A percentile compares a stretch with the other conserved stretches of the same genome.
These are phyloP conservation scores for Ellobius talpinus DNA, from an alignment of 2,113 vertebrate genomes.

Conservation along the genomic window DNA sequence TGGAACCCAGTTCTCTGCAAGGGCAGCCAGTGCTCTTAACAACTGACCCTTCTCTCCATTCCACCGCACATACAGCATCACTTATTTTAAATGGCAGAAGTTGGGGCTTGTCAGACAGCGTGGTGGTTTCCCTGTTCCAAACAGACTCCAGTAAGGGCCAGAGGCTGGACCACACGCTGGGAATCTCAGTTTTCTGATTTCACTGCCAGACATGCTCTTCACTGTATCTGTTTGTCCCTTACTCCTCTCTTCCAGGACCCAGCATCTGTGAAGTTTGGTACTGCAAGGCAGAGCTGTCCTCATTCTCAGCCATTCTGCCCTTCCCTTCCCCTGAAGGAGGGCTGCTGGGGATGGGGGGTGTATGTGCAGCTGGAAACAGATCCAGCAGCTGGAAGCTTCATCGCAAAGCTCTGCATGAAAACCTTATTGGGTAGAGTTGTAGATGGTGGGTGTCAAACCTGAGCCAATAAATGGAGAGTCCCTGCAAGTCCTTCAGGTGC, in stretches of 20 bases:
- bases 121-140: neutral
- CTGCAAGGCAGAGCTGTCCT: neutral
- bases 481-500: neutral
- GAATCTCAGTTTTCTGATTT: neutral
- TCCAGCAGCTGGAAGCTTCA: neutral
- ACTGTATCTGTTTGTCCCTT: neutral
- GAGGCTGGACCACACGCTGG: neutral
- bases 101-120: neutral
- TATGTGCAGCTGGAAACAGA: neutral
- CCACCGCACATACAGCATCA: neutral
- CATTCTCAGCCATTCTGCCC: too few species aligned
- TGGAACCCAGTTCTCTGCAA: neutral
- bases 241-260: neutral
- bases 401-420: too few species aligned
- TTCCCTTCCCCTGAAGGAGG: neutral
- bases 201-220: neutral
- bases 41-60: neutral
- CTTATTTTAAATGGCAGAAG: constrained; percentile 5
- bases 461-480: neutral
- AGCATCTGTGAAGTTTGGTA: neutral
- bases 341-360: neutral
- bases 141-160: neutral
- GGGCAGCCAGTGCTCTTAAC: neutral
- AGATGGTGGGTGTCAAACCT: neutral
- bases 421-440: neutral